Base-by-base conservation (phyloP, 2,888 invertebrate genomes). In the Octodonta nipae region DNA sequence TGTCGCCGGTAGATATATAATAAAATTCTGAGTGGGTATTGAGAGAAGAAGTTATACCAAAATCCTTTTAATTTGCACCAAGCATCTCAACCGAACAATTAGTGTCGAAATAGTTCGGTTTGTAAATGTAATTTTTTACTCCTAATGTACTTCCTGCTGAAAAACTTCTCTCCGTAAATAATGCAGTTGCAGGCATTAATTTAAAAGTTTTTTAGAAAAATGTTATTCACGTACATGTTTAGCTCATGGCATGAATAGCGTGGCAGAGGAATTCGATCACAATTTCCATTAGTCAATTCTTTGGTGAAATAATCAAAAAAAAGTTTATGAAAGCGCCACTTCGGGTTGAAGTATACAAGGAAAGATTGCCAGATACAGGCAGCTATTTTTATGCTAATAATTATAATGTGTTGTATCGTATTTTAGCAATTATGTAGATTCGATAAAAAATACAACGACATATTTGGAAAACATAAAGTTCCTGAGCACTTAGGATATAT, bases 221-320 rank as follows among this genome's bases (percentile, higher is more conserved):
- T 20, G 7, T 20, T 20, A 20, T 20, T 20, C 20, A 20, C n/a
- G n/a, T 20, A 20, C 20, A n/a, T 20, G 20, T n/a, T 20, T 20
- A 20, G 20, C 20, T 20, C n/a, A 20, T 20, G 20, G 20, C n/a
- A 7, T 20, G n/a, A 20, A 20, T 6, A 20, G n/a, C n/a, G n/a
- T n/a, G n/a, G n/a, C n/a, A 20, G 20, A 20, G n/a, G 20, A 20
- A 20, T 6, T 20, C 20, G 20, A 7, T 20, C 20, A 7, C 20
- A 20, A 20, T 20, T 20, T 20, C 7, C 20, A 20, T 20, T 20
- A 20, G 20, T 20, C n/a, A 20, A 20, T 20, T 20, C 20, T 7
- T 20, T 20, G n/a, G n/a, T 20, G n/a, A 7, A 20, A 6, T 7
- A 20, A 7, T 6, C n/a, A 20, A 20, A 20, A n/a, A n/a, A n/a